Conservation (phyloP, 2,888 invertebrate genomes). For the Lasius fuliginosus region DNA sequence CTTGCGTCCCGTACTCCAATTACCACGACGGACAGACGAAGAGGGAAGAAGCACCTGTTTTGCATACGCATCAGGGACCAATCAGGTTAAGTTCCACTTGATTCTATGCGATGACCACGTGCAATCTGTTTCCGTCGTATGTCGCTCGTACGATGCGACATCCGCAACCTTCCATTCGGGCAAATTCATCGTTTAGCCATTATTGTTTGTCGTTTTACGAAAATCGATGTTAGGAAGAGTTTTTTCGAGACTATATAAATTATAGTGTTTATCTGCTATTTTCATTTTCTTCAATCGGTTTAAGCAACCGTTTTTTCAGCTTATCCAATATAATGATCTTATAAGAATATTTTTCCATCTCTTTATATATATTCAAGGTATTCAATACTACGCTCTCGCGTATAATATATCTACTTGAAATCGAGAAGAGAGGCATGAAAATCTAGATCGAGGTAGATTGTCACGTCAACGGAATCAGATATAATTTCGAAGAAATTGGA, state of each 20-base stretch:
- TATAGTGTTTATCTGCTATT: neutral
- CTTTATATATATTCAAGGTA: neutral
- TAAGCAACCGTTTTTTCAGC: neutral
- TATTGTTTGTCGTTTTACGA: neutral
- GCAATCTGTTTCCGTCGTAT: conserved; percentile 79
- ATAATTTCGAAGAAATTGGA: conserved; percentile 64
- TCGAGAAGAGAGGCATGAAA: conserved; percentile 55
- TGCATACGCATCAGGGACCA: conserved; percentile 84
- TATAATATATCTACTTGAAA: conserved; percentile 61
- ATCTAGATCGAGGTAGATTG: conserved; percentile 55
- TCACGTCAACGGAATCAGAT: conserved; percentile 55
- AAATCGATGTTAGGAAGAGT: neutral
- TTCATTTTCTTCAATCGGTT: neutral
- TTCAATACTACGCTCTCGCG: neutral
- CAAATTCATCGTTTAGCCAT: conserved; percentile 4
- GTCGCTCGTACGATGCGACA: conserved; percentile 61
- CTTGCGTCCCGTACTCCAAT: conserved; percentile 84
- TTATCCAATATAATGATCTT: neutral
- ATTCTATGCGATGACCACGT: conserved; percentile 75
- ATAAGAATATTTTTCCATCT: neutral
- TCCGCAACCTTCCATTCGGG: conserved; percentile 62
- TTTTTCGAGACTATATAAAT: neutral
- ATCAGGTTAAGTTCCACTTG: conserved; percentile 82
- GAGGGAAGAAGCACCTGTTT: conserved; percentile 81
- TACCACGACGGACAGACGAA: conserved; percentile 77